Percentiles rank a stretch among this genome's conserved stretches.
These are phyloP conservation scores for Heterochromis multidens DNA, from an alignment of 2,113 vertebrate genomes.

Conservation along the genomic window DNA sequence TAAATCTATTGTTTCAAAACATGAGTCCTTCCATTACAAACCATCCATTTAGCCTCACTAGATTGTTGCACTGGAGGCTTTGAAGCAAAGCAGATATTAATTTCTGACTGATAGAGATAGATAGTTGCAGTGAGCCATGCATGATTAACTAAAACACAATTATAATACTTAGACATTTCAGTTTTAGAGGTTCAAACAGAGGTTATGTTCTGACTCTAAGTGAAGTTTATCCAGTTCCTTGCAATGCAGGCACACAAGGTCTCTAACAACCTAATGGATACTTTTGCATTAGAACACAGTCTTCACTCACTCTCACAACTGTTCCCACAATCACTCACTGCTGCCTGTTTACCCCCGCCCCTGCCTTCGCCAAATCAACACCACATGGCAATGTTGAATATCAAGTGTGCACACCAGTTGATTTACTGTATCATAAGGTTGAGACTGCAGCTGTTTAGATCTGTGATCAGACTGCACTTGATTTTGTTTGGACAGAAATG, in stretches of 20 bases:
- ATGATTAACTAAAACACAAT: background rate
- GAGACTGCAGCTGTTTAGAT: conserved; percentile 35
- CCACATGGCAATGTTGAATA: conserved; percentile 24
- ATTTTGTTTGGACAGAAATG: conserved; percentile 28
- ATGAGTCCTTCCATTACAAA: background rate
- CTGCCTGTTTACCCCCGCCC: background rate
- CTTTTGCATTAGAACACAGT: background rate
- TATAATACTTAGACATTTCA: background rate
- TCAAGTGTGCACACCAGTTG: background rate
- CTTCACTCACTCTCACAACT: background rate
- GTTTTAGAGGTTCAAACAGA: background rate
- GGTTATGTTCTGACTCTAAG: background rate
- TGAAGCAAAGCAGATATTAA: background rate
- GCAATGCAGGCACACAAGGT: background rate
- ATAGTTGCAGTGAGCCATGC: background rate
- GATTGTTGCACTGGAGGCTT: background rate
- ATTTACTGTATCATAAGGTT: conserved; percentile 16
- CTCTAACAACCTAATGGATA: background rate
- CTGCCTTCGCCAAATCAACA: conserved; percentile 20
- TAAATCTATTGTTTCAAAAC: background rate
- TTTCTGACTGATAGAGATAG: conserved; percentile 3
- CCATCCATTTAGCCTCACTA: background rate
- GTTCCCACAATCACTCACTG: conserved; percentile 1
- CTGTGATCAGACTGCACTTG: conserved; percentile 20
- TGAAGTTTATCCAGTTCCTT: background rate